A percentile compares a stretch with the other conserved stretches of the same genome.
Conservation (phyloP, 53 echinoderm and acorn worm genomes). For the Echinometra lucunter region DNA sequence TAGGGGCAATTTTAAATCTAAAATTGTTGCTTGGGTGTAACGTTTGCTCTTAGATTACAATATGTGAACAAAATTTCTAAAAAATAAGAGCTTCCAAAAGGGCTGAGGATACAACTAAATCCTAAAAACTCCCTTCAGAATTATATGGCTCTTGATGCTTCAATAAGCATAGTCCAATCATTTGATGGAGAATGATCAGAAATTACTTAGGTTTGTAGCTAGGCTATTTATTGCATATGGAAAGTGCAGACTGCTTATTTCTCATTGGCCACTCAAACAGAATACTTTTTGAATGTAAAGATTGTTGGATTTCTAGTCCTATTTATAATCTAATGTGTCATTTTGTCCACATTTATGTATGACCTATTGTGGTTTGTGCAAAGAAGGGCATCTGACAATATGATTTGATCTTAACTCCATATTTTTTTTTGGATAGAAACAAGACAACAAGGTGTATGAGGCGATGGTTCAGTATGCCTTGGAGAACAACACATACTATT, state of each 20-base stretch:
- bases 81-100: background rate
- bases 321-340: too few relatives aligned
- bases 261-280: background rate
- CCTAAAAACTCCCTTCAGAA: background rate
- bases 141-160: background rate
- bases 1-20: background rate
- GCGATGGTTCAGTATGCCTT: slow-evolving; percentile 91
- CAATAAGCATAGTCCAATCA: background rate
- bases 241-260: background rate
- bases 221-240: background rate
- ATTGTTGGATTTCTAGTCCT: background rate
- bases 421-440: slow-evolving; percentile 68
- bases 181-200: background rate
- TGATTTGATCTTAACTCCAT: background rate
- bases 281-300: background rate
- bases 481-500: slow-evolving; percentile 83
- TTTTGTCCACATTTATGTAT: too few relatives aligned
- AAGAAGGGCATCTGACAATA: background rate
- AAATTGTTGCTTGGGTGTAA: background rate
- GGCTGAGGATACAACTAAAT: background rate
- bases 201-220: background rate
- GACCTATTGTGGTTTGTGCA: background rate
- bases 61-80: background rate
- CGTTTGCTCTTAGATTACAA: background rate
- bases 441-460: slow-evolving; percentile 91